Evolutionary conservation across 2,797 vertebrate species (phyloP).

Genomic region (Mallotus villosus): DNA sequence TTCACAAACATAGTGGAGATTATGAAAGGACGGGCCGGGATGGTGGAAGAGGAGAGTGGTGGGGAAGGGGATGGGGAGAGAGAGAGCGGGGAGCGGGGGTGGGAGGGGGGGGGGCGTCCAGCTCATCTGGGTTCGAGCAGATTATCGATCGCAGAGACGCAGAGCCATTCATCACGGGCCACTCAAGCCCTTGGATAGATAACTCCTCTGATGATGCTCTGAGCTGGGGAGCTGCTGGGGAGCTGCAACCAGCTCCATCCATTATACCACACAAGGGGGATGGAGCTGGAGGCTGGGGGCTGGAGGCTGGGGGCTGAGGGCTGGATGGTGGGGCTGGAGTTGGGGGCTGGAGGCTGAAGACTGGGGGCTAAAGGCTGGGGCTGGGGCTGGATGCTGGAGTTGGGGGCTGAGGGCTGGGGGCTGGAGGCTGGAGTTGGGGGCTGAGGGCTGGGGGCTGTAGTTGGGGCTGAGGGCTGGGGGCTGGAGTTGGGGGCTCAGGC

Average conservation of each 20-base stretch:
- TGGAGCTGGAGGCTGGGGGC: too few species aligned
- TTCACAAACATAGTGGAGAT: conserved; percentile 56
- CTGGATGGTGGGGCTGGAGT: conserved; percentile 11
- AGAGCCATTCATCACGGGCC: conserved; percentile 77
- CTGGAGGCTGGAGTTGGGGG: conserved; percentile 4
- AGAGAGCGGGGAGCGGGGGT: conserved; percentile 19
- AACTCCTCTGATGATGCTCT: conserved; percentile 75
- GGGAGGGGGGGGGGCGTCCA: too few species aligned
- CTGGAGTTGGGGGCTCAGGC: not conserved
- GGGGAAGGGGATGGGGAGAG: conserved; percentile 23
- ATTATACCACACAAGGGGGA: conserved; percentile 62
- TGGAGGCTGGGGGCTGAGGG: conserved; percentile 9
- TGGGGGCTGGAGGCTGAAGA: conserved; percentile 8
- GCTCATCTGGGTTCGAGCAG: conserved; percentile 77
- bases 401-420: not conserved
- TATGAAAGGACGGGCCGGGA: not conserved
- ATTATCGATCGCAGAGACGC: conserved; percentile 78
- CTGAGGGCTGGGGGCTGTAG: too few species aligned
- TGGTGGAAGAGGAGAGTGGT: conserved; percentile 40
- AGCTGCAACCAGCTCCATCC: conserved; percentile 72
- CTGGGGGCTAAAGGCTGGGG: conserved; percentile 29
- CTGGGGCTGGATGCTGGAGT: not conserved
- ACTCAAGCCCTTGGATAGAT: conserved; percentile 70
- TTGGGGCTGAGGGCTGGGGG: too few species aligned
- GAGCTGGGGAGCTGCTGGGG: conserved; percentile 68